These are phyloP conservation scores for Atrina japonica DNA, from an alignment of 2,888 invertebrate species.

Conservation along the genomic window DNA sequence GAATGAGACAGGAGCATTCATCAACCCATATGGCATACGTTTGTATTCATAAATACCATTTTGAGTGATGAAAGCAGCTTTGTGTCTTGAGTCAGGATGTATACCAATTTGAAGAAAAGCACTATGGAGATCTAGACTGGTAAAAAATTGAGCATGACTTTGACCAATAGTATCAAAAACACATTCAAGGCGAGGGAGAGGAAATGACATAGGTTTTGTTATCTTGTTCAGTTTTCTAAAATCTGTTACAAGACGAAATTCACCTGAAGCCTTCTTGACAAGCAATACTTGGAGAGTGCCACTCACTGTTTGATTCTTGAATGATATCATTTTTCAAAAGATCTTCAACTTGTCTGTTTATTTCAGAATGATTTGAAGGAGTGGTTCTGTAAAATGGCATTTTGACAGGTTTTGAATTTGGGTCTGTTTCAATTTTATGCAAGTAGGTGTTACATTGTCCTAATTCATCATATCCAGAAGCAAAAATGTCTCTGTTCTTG, in stretches of 20 bases:
- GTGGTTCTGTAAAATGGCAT: not conserved
- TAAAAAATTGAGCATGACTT: too few species aligned
- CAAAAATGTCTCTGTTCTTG: not conserved
- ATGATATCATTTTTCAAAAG: constrained; percentile 3
- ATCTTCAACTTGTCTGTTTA: constrained; percentile 5
- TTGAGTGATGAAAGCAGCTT: too few species aligned
- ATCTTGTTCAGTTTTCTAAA: constrained; percentile 5
- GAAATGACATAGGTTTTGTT: constrained; percentile 1
- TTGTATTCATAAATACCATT: too few species aligned
- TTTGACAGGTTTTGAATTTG: not conserved
- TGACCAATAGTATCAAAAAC: constrained; percentile 4
- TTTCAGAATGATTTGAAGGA: not conserved
- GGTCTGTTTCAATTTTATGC: not conserved
- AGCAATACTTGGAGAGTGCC: constrained; percentile 2
- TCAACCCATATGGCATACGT: too few species aligned
- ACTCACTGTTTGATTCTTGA: not conserved
- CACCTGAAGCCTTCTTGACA: not conserved
- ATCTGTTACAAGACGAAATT: not conserved
- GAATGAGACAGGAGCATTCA: too few species aligned
- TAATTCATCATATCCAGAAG: not conserved
- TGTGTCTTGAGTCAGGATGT: too few species aligned
- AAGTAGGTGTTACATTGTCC: not conserved
- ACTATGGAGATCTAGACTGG: too few species aligned
- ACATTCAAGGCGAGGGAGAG: not conserved
- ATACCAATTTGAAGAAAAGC: too few species aligned